These are phyloP conservation scores for Shinisaurus crocodilurus DNA, from an alignment of 2,113 vertebrate species.

Conservation along the genomic window DNA sequence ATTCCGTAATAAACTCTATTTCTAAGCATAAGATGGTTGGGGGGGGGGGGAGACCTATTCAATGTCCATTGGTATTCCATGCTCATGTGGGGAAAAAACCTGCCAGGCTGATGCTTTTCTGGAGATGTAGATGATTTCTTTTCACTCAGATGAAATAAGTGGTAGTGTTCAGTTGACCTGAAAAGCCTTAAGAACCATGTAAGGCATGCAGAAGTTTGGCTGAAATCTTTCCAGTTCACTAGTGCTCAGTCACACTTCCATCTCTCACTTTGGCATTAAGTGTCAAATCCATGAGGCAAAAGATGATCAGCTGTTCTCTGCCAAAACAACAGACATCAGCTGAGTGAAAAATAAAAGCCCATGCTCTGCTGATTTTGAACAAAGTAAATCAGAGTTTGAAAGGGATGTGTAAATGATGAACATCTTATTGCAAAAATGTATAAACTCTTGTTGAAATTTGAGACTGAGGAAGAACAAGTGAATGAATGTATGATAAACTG, in stretches of 20 bases:
- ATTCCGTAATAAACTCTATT: neutral
- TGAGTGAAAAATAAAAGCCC: constrained; percentile 54
- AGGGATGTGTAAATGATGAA: too few species aligned
- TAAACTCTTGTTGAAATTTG: too few species aligned
- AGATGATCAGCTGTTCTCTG: constrained; percentile 63
- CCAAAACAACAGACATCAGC: constrained; percentile 60
- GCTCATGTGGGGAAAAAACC: neutral
- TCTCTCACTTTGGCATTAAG: constrained; percentile 48
- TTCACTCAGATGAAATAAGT: neutral
- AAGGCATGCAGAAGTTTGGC: constrained; percentile 23
- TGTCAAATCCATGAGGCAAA: constrained; percentile 62
- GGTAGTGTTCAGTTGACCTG: constrained; percentile 5
- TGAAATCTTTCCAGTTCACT: constrained; percentile 33
- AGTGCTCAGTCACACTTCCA: constrained; percentile 43
- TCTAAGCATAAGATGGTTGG: too few species aligned
- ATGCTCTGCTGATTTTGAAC: too few species aligned
- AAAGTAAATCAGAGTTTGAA: too few species aligned
- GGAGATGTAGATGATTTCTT: neutral
- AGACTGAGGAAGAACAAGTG: too few species aligned
- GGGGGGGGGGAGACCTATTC: neutral
- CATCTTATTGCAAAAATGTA: too few species aligned
- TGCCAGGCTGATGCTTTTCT: neutral
- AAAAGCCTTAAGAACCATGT: neutral
- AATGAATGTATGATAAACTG: too few species aligned
- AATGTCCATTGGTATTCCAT: neutral